Evolutionary conservation across 2,888 invertebrate species (phyloP).

Genomic region (Orthonychiurus folsomi): DNA sequence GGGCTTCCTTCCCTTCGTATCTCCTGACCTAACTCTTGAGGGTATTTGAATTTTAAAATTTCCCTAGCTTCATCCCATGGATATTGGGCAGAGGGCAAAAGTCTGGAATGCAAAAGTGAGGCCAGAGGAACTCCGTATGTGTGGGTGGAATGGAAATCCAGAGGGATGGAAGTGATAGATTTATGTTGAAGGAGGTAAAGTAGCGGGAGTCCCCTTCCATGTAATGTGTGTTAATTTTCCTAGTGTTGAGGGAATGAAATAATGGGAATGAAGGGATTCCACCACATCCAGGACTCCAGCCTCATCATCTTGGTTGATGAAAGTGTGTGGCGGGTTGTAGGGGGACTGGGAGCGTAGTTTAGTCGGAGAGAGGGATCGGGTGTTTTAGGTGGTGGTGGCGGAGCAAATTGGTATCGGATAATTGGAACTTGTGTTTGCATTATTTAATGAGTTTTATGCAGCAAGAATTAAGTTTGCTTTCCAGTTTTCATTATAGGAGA

Average conservation of each 20-base stretch:
- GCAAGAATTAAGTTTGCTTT: conserved; percentile 13
- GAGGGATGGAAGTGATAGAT: no score
- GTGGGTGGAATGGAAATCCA: no score
- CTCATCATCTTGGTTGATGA: neutral
- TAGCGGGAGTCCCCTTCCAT: neutral
- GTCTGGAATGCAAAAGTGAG: no score
- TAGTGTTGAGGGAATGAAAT: neutral
- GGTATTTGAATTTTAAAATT: no score
- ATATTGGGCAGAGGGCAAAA: no score
- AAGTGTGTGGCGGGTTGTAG: neutral
- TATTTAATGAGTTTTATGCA: conserved; percentile 20
- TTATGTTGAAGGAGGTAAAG: neutral
- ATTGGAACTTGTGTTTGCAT: conserved; percentile 23
- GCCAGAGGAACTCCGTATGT: no score
- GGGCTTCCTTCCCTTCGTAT: no score
- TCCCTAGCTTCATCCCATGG: no score
- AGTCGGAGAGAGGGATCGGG: no score
- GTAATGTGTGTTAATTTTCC: neutral
- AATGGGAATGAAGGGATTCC: no score
- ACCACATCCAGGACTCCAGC: neutral
- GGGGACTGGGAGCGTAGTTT: no score
- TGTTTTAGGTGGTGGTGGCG: neutral
- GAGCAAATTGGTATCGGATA: conserved; percentile 16
- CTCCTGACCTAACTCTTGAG: no score
- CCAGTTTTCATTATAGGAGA: conserved; percentile 18